These are phyloP conservation scores for Anarrhichthys ocellatus DNA, from an alignment of 2,113 vertebrate species.

Conservation along the genomic window DNA sequence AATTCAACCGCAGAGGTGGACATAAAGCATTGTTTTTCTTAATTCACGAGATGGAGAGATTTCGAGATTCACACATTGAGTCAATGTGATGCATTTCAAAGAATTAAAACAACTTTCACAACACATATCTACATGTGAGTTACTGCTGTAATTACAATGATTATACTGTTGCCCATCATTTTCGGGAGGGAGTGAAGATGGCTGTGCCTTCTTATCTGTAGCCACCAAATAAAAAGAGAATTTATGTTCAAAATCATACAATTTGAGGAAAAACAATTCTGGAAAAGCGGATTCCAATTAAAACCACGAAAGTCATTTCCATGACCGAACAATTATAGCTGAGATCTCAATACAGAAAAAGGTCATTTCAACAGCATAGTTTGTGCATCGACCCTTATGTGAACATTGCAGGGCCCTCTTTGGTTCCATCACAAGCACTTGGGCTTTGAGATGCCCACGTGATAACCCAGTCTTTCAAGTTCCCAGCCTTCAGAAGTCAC, in stretches of 20 bases:
- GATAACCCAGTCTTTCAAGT: constrained; percentile 74
- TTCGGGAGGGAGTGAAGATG: constrained; percentile 8
- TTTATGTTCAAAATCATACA: constrained; percentile 45
- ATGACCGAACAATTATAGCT: constrained; percentile 31
- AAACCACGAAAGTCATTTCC: constrained; percentile 23
- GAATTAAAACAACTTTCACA: constrained; percentile 42
- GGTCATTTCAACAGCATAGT: constrained; percentile 11
- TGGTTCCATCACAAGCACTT: constrained; percentile 49
- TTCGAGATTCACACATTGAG: constrained; percentile 14
- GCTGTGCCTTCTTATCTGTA: constrained; percentile 29
- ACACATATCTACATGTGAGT: constrained; percentile 36
- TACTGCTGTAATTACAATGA: constrained; percentile 52
- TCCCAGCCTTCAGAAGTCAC: constrained; percentile 67
- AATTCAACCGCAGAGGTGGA: constrained; percentile 18
- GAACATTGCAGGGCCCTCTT: constrained; percentile 55
- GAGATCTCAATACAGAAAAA: constrained; percentile 14
- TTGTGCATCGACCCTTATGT: constrained; percentile 22
- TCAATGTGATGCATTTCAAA: constrained; percentile 18
- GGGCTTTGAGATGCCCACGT: constrained; percentile 65
- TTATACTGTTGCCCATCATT: constrained; percentile 46
- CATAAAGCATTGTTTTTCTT: background rate
- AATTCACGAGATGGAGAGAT: constrained; percentile 8
- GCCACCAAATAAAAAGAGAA: constrained; percentile 12
- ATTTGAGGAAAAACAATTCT: constrained; percentile 8
- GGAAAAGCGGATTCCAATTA: constrained; percentile 40